phyloP scores from a whole-genome alignment of 2,797 vertebrate species.

The Thalassophryne amazonica region DNA sequence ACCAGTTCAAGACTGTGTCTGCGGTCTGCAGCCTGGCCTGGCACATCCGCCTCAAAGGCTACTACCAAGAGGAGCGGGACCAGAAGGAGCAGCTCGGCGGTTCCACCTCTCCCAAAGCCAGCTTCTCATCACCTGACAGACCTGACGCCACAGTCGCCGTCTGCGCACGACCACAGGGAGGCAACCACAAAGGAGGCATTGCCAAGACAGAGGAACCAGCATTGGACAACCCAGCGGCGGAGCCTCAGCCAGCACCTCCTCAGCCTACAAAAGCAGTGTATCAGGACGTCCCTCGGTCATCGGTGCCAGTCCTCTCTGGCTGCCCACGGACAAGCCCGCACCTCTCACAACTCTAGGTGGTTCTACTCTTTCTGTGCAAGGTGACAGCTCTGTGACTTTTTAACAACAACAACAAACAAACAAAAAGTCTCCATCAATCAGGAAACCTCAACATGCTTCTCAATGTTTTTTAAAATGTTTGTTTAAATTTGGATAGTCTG shows the following conservation, averaged over 20 bases:
- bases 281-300: constrained; percentile 16
- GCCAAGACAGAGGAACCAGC: constrained; percentile 64
- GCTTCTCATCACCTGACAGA: constrained; percentile 58
- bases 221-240: constrained; percentile 66
- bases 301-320: constrained; percentile 18
- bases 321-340: constrained; percentile 35
- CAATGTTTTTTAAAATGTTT: too few species aligned
- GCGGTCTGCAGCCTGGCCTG: constrained; percentile 98
- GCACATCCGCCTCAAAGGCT: constrained; percentile 95
- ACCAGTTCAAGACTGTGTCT: constrained; percentile 98
- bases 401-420: too few species aligned
- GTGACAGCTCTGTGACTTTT: too few species aligned
- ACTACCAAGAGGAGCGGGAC: constrained; percentile 76
- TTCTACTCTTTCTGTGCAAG: neutral
- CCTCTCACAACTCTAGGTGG: constrained; percentile 50
- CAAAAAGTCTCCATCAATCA: too few species aligned
- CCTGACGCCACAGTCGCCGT: constrained; percentile 72
- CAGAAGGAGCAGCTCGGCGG: constrained; percentile 39
- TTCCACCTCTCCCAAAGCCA: constrained; percentile 59
- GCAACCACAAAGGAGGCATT: constrained; percentile 72
- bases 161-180: constrained; percentile 63
- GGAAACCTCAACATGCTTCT: too few species aligned
- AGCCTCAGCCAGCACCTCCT: constrained; percentile 56
- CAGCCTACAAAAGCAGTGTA: constrained; percentile 54
- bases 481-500: too few species aligned